Percentiles rank a stretch among this genome's conserved stretches.
phyloP scores from a whole-genome alignment of 2,797 vertebrate genomes.

The Pangasius krempfi region DNA sequence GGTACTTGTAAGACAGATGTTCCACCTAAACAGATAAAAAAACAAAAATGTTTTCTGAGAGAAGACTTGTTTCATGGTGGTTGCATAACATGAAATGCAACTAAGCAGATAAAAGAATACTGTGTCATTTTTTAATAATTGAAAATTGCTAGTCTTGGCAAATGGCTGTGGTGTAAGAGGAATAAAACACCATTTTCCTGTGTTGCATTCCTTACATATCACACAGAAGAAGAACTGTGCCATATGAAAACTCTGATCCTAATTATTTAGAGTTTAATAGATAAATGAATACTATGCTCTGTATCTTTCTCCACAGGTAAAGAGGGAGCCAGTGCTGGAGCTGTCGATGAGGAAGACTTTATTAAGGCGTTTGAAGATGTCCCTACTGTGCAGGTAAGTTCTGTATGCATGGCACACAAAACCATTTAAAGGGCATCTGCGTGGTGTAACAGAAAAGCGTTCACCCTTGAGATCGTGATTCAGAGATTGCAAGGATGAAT shows the following conservation, averaged over 20 bases:
- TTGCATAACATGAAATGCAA: not conserved
- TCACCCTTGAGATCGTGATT: not conserved
- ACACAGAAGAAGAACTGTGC: too few species aligned
- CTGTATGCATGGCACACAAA: too few species aligned
- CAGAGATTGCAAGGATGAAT: not conserved
- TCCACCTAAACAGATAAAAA: not conserved
- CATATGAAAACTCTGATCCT: not conserved
- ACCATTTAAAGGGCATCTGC: not conserved
- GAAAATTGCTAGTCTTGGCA: not conserved
- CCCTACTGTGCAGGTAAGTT: conserved; percentile 83
- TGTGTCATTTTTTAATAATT: not conserved
- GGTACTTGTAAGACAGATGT: not conserved
- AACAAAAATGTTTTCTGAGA: not conserved
- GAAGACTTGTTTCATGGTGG: not conserved
- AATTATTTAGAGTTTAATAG: not conserved
- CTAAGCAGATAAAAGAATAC: not conserved
- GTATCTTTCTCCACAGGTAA: conserved; percentile 68
- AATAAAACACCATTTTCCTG: not conserved
- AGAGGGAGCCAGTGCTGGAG: conserved; percentile 91
- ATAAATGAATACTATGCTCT: not conserved
- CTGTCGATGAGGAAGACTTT: conserved; percentile 96
- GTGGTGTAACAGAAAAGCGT: not conserved
- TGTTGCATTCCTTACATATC: not conserved
- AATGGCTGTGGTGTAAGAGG: not conserved
- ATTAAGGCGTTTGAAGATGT: conserved; percentile 95